Evolutionary conservation across 2,113 vertebrate species (phyloP).

Genomic region (Rhipidura dahli): DNA sequence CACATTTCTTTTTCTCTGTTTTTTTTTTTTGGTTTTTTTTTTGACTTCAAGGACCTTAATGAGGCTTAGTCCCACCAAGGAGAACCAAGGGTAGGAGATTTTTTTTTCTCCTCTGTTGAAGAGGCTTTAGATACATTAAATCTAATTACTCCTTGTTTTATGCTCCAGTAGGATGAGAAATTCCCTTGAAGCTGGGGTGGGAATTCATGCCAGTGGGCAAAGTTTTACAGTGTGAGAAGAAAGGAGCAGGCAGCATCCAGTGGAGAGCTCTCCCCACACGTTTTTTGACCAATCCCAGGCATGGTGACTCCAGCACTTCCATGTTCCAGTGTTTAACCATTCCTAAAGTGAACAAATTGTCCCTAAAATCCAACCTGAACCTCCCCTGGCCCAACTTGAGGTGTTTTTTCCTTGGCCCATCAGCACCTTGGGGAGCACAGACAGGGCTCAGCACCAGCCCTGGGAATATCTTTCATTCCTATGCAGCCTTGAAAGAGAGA

Average conservation of each 20-base stretch:
- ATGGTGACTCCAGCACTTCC: neutral
- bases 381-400: no score
- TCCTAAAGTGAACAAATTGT: neutral
- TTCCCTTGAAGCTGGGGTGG: neutral
- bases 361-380: neutral
- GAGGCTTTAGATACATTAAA: constrained; percentile 5
- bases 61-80: constrained; percentile 23
- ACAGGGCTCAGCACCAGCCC: neutral
- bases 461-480: neutral
- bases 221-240: neutral
- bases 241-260: neutral
- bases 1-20: rapidly evolving
- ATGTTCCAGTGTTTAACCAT: neutral
- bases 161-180: constrained; percentile 49
- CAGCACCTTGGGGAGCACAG: neutral
- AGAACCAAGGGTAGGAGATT: constrained; percentile 37
- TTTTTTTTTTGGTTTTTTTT: neutral
- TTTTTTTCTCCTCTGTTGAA: neutral
- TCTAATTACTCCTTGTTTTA: constrained; percentile 37
- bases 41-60: neutral
- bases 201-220: neutral
- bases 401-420: neutral
- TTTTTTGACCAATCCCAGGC: neutral
- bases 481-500: neutral
- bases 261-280: neutral